A percentile compares a stretch with the other conserved stretches of the same genome.
Conservation (phyloP, 2,888 invertebrate genomes). For the Actias luna region DNA sequence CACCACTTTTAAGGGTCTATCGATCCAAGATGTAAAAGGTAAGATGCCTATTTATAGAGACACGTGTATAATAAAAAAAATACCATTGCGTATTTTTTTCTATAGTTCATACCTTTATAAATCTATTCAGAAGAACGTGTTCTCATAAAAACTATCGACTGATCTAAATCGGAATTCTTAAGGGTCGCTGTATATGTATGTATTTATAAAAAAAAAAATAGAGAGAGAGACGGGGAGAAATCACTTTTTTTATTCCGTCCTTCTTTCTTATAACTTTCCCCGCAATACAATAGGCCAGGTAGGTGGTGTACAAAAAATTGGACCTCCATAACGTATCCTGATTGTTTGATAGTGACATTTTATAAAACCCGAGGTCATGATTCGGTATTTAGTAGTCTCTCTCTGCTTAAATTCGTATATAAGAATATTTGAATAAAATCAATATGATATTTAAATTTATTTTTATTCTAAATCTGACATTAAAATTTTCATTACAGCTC, state of each 20-base stretch:
- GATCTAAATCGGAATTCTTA: slow-evolving; percentile 70
- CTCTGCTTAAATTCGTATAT: background rate
- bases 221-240: slow-evolving; percentile 60
- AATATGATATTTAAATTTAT: background rate
- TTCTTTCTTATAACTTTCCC: slow-evolving; percentile 78
- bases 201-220: slow-evolving; percentile 45
- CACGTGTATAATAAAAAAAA: slow-evolving; percentile 62
- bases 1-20: background rate
- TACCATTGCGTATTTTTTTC: slow-evolving; percentile 55
- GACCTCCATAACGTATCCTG: slow-evolving; percentile 45
- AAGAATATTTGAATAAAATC: background rate
- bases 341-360: slow-evolving; percentile 73
- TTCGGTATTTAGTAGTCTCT: slow-evolving; percentile 25
- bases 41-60: slow-evolving; percentile 53
- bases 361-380: slow-evolving; percentile 60
- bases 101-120: slow-evolving; percentile 35
- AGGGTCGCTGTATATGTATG: slow-evolving; percentile 38
- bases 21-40: slow-evolving; percentile 42
- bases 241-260: slow-evolving; percentile 59
- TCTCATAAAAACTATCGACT: slow-evolving; percentile 61
- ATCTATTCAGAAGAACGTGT: slow-evolving; percentile 42
- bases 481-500: no score
- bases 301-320: slow-evolving; percentile 55
- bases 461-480: no score
- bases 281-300: slow-evolving; percentile 67